Evolutionary conservation across 2,888 invertebrate genomes (phyloP).

Genomic region (Eupithecia exiguata): DNA sequence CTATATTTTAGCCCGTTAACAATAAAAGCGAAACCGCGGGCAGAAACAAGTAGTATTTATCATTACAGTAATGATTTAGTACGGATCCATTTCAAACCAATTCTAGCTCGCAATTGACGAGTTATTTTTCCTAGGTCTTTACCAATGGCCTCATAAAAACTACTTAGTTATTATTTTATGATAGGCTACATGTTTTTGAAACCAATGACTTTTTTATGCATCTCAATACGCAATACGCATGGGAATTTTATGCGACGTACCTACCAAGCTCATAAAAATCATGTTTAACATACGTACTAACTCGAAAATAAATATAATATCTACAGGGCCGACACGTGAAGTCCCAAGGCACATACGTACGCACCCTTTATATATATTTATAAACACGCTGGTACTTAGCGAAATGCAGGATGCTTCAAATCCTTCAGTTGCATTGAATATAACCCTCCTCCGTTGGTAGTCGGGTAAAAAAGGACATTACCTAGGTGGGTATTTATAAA

Average conservation of each 20-base stretch:
- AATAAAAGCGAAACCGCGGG: too few species aligned
- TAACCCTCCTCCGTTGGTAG: too few species aligned
- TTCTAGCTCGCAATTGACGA: background rate
- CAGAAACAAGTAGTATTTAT: background rate
- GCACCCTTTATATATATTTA: slow-evolving; percentile 9
- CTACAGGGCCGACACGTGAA: background rate
- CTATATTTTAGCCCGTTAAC: too few species aligned
- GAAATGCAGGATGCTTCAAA: background rate
- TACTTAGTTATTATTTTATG: background rate
- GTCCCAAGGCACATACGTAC: slow-evolving; percentile 3
- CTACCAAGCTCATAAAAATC: background rate
- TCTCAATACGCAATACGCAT: background rate
- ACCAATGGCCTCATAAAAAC: background rate
- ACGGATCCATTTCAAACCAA: background rate
- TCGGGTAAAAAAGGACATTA: background rate
- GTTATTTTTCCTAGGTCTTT: background rate
- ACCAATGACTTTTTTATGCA: background rate
- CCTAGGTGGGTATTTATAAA: background rate
- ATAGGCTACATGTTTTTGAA: background rate
- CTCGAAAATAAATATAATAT: background rate
- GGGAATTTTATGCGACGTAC: background rate
- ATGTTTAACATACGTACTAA: background rate
- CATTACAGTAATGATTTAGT: background rate
- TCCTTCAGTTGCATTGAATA: background rate
- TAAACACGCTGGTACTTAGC: background rate